These are phyloP conservation scores for Hippocampus barbouri DNA, from an alignment of 2,113 vertebrate genomes.

Conservation along the genomic window DNA sequence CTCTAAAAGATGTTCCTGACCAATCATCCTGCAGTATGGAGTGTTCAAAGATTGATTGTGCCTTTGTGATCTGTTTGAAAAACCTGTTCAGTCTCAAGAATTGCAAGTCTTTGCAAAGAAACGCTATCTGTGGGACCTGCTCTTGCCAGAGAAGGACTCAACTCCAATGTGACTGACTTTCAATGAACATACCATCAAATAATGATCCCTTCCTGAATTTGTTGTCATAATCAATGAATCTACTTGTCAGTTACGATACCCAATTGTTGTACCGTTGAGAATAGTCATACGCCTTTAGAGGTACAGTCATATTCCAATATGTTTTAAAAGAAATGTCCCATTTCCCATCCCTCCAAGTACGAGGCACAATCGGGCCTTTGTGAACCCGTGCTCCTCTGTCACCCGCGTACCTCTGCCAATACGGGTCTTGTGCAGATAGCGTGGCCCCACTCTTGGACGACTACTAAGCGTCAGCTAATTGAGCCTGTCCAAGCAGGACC, in stretches of 20 bases:
- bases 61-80: not conserved
- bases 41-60: not conserved
- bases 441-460: constrained; percentile 46
- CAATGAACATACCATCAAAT: not conserved
- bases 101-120: not conserved
- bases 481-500: constrained; percentile 69
- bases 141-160: too few relatives aligned
- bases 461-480: constrained; percentile 70
- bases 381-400: constrained; percentile 62
- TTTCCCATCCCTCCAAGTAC: constrained; percentile 40
- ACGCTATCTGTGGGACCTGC: not conserved
- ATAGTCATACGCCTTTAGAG: constrained; percentile 20
- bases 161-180: not conserved
- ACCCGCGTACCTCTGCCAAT: constrained; percentile 69
- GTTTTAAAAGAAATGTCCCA: constrained; percentile 31
- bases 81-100: not conserved
- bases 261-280: not conserved
- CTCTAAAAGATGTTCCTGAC: not conserved
- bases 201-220: not conserved
- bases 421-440: constrained; percentile 61
- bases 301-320: constrained; percentile 46
- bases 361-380: constrained; percentile 65
- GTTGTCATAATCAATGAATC: not conserved
- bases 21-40: not conserved
- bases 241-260: not conserved